A percentile compares a stretch with the other conserved stretches of the same genome.
Conservation (phyloP, 2,113 vertebrate genomes). For the Cranoglanis bouderius region DNA sequence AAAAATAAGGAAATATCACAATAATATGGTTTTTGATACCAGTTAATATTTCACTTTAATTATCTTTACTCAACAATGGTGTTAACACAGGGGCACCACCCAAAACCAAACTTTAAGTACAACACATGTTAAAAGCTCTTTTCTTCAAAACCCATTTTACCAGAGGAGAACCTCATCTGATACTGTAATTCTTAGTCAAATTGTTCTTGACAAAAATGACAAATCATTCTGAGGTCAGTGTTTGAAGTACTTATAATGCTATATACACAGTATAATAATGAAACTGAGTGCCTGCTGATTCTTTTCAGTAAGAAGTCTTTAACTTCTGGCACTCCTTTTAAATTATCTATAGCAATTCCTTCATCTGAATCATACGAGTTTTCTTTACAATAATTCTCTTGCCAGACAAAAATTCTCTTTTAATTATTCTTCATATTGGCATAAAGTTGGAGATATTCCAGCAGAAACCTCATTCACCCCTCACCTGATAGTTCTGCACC, state of each 20-base stretch:
- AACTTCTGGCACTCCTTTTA: not conserved
- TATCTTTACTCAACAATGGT: not conserved
- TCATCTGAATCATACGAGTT: not conserved
- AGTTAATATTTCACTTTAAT: not conserved
- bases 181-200: not conserved
- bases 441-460: not conserved
- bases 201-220: not conserved
- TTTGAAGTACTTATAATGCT: not conserved
- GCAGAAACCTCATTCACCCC: not conserved
- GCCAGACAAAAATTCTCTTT: not conserved
- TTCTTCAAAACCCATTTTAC: not conserved
- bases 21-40: no score
- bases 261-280: not conserved
- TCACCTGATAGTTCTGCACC: slow-evolving; percentile 77
- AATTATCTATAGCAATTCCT: not conserved
- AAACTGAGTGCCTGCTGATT: not conserved
- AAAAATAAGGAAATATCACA: no score
- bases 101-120: not conserved
- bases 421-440: not conserved
- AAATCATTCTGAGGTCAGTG: not conserved
- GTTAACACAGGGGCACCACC: not conserved
- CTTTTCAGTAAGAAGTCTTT: not conserved
- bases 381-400: not conserved
- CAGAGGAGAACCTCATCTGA: not conserved
- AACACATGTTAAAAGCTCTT: not conserved